phyloP scores from a whole-genome alignment of 1,140 invertebrate genomes.

The Amyelois transitella region DNA sequence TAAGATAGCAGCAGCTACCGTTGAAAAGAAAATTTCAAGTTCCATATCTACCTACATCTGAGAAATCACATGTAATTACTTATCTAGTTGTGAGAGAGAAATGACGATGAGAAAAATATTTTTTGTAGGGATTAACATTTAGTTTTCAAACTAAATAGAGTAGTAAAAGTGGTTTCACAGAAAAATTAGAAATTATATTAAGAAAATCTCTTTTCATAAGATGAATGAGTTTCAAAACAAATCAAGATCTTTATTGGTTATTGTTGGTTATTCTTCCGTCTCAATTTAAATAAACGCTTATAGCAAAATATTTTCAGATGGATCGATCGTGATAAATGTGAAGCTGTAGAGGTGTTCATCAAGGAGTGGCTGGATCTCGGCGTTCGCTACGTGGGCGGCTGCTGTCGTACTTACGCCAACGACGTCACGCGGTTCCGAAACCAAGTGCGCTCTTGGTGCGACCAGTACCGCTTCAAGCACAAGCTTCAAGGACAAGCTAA shows the following conservation, averaged over 20 bases:
- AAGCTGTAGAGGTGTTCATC: conserved; percentile 75
- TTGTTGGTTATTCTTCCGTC: too few relatives aligned
- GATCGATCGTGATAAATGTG: conserved; percentile 76
- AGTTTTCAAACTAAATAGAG: too few relatives aligned
- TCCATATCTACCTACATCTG: neutral
- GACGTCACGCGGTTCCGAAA: conserved; percentile 76
- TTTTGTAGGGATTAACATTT: too few relatives aligned
- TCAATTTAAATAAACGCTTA: neutral
- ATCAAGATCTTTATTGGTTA: too few relatives aligned
- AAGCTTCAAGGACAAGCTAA: conserved; percentile 24
- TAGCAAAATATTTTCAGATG: conserved; percentile 61
- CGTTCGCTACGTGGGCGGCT: conserved; percentile 80
- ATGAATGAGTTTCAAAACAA: too few relatives aligned
- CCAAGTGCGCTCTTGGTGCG: conserved; percentile 74
- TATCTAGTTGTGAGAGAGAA: neutral
- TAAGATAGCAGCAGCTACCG: neutral
- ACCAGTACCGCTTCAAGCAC: conserved; percentile 50
- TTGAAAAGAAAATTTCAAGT: neutral
- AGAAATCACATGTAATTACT: neutral
- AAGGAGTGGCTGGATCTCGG: conserved; percentile 78
- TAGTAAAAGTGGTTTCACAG: too few relatives aligned
- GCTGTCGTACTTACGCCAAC: conserved; percentile 79
- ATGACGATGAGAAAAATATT: neutral
- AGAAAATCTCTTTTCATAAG: too few relatives aligned
- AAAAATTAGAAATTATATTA: too few relatives aligned